Conservation (phyloP, 2,113 vertebrate species). For the Hemiscyllium ocellatum region DNA sequence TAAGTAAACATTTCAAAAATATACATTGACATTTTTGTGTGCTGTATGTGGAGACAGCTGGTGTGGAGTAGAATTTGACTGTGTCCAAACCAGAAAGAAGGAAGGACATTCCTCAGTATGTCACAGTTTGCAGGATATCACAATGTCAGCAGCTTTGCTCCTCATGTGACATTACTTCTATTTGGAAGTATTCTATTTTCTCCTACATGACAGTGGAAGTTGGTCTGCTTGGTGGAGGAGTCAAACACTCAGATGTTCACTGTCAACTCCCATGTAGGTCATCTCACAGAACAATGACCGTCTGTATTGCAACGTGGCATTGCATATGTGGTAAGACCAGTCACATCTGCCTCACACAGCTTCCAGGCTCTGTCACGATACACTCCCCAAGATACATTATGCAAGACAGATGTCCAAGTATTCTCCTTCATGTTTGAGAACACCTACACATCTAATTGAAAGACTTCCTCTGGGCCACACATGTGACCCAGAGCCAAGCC, state of each 20-base stretch:
- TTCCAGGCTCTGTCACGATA: not conserved
- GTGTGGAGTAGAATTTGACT: not conserved
- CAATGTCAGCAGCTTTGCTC: not conserved
- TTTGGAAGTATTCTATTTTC: not conserved
- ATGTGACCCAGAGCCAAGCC: not conserved
- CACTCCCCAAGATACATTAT: not conserved
- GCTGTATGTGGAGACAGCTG: not conserved
- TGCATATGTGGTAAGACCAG: not conserved
- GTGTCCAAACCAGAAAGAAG: not conserved
- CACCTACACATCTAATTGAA: slow-evolving; percentile 9
- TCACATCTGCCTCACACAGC: not conserved
- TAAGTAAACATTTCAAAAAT: too few species aligned
- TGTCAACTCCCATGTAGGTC: not conserved
- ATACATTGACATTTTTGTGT: not conserved
- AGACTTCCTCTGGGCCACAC: slow-evolving; percentile 3
- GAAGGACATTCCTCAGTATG: not conserved
- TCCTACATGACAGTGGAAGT: not conserved
- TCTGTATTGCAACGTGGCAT: not conserved
- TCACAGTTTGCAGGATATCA: not conserved
- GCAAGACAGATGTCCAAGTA: not conserved
- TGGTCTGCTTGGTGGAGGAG: not conserved
- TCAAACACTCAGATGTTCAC: not conserved
- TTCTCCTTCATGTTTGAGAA: not conserved
- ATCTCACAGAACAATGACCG: not conserved
- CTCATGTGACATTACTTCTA: not conserved